phyloP scores from a whole-genome alignment of 53 echinoderm and acorn worm species.

The Arbacia lixula region DNA sequence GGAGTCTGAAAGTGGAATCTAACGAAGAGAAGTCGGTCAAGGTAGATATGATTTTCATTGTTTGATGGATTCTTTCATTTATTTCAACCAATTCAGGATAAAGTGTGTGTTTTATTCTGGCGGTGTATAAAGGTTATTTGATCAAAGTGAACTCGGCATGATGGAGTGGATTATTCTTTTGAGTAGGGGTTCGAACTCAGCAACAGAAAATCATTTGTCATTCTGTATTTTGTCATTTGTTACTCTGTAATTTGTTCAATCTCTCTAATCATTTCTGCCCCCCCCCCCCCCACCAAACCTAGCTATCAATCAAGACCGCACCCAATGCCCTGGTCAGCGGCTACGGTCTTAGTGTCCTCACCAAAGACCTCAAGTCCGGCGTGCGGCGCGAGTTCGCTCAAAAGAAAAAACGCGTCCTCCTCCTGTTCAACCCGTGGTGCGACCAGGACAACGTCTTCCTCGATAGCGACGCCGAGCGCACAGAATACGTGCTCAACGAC shows the following conservation, averaged over 20 bases:
- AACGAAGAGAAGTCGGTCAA: constrained; percentile 9
- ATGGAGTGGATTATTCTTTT: no score
- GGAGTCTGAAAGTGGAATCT: constrained; percentile 33
- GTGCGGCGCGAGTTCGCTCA: constrained; percentile 15
- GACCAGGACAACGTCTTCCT: constrained; percentile 82
- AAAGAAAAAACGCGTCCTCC: constrained; percentile 48
- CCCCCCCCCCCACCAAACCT: neutral
- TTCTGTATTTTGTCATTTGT: no score
- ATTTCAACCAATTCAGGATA: no score
- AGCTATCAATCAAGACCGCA: constrained; percentile 51
- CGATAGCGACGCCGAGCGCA: constrained; percentile 61
- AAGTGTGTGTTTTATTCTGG: no score
- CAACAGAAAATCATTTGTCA: neutral
- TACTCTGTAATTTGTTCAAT: neutral
- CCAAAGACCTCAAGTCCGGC: constrained; percentile 29
- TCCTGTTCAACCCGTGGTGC: constrained; percentile 96
- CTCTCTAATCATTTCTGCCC: neutral
- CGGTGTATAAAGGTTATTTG: no score
- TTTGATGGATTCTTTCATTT: no score
- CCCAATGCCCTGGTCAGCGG: constrained; percentile 65
- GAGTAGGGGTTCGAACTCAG: no score
- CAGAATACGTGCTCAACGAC: constrained; percentile 85
- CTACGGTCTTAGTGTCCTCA: constrained; percentile 62
- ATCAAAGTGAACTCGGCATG: no score
- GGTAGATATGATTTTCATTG: no score